Conservation (phyloP, 37 sponge, comb jelly and placozoan species). For the Cliona cf. orientalis region DNA sequence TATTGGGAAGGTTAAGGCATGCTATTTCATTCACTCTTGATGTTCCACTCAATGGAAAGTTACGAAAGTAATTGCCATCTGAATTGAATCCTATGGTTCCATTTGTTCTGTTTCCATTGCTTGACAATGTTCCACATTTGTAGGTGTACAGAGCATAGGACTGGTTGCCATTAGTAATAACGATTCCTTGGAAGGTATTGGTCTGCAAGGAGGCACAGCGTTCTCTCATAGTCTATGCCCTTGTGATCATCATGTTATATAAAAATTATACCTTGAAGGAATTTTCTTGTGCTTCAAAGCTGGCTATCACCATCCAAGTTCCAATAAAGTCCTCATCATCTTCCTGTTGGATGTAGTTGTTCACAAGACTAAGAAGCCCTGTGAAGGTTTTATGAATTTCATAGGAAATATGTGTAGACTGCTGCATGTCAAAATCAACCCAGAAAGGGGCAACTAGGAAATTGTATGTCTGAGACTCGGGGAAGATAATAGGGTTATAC, state of each 20-base stretch:
- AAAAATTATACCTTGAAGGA: conserved; percentile 3
- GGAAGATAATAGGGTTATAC: conserved; percentile 12
- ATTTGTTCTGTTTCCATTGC: not conserved
- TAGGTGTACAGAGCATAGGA: conserved; percentile 26
- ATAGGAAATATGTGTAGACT: conserved; percentile 17
- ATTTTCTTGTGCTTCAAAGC: too few relatives aligned
- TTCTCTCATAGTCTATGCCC: too few relatives aligned
- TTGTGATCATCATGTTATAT: not conserved
- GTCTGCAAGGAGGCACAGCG: not conserved
- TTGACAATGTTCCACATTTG: conserved; percentile 1
- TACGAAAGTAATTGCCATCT: conserved; percentile 11
- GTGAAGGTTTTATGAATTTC: conserved; percentile 13
- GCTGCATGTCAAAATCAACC: conserved; percentile 17
- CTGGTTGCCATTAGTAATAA: conserved; percentile 22
- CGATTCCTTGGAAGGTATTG: conserved; percentile 19
- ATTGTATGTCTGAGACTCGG: conserved; percentile 7
- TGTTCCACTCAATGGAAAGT: conserved; percentile 25
- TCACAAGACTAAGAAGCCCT: conserved; percentile 1
- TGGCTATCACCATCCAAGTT: conserved; percentile 26
- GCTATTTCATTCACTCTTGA: not conserved
- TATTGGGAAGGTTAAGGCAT: conserved; percentile 8
- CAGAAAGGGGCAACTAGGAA: conserved; percentile 30
- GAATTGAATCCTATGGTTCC: conserved; percentile 32
- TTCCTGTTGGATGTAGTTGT: not conserved
- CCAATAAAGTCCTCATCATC: conserved; percentile 23